phyloP scores from a whole-genome alignment of 2,888 invertebrate species.

The Paralinhomoeus sp. region DNA sequence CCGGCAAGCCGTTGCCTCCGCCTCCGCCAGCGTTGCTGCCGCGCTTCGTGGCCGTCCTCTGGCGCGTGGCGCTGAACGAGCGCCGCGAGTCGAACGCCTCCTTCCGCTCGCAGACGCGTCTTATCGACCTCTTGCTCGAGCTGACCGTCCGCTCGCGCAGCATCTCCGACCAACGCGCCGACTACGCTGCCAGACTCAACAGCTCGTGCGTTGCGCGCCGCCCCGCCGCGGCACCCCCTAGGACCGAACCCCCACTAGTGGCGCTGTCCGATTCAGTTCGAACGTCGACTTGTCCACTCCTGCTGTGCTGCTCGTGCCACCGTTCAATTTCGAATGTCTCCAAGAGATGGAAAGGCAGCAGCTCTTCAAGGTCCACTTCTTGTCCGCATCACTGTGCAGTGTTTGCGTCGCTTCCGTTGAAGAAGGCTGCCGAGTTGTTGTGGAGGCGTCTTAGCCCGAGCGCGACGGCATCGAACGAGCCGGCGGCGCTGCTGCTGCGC shows the following conservation, averaged over 20 bases:
- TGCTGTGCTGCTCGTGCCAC: too few relatives aligned
- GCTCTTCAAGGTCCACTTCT: too few relatives aligned
- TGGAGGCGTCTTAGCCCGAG: constrained; percentile 8
- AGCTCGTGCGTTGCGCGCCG: too few relatives aligned
- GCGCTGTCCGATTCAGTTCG: too few relatives aligned
- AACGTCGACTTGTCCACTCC: too few relatives aligned
- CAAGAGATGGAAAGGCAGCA: too few relatives aligned
- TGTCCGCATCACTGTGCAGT: too few relatives aligned
- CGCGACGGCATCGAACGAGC: constrained; percentile 9
- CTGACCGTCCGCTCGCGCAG: constrained; percentile 12
- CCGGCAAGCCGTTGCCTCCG: too few relatives aligned
- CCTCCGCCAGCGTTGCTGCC: not conserved
- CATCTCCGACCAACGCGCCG: constrained; percentile 13
- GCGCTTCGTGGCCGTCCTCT: not conserved
- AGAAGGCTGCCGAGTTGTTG: constrained; percentile 9
- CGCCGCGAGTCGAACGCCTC: too few relatives aligned
- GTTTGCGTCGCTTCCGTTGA: not conserved
- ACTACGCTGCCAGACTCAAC: not conserved
- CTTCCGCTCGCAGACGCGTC: constrained; percentile 7
- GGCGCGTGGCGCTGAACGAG: not conserved
- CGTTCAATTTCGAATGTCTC: too few relatives aligned
- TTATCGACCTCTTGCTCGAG: constrained; percentile 15
- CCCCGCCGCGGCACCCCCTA: too few relatives aligned
- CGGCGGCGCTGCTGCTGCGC: constrained; percentile 43
- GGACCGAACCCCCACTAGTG: too few relatives aligned